Base-by-base conservation (phyloP, 1,140 invertebrate genomes). In the Drosophila parvula region DNA sequence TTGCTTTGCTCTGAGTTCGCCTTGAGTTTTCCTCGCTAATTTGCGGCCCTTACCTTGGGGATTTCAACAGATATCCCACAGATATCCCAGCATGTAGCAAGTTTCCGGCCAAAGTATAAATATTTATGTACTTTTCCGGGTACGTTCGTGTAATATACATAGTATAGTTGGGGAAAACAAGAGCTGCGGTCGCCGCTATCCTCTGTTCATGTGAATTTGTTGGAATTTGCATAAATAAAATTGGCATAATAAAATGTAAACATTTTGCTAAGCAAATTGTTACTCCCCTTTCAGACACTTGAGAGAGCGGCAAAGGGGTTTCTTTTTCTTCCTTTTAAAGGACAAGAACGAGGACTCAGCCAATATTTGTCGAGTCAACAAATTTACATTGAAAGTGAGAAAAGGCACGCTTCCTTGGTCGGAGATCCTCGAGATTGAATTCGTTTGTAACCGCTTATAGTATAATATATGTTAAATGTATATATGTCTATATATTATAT, bases 211-310 rank as follows among this genome's bases (percentile, higher is more conserved):
- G 47, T 50, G 47, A 50, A 50, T 50, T 50, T 36, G 50, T 36
- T 56, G 34, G 63, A 86, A 86, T 86, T 86, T 88, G 79, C 83
- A 86, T 86, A 88, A 82, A 88, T 86, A 86, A 86, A 86, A 86
- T 88, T 86, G 83, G 79, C 78, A 86, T 86, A 86, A 85, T 85
- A 85, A 85, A 85, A 85, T 85, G 81, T 86, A 86, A 86, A 86
- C 83, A 86, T 86, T 88, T 86, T 82, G 76, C 83, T 77, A 77
- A 83, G 83, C 83, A 88, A 88, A 86, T 86, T 85, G 81, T 81
- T 85, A 64, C 67, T 50, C 36, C 58, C 51, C 71, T n/a, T 38
- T 51, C 22, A 67, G 27, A 18, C 43, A 56, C 16, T 51, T 9
- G 32, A 53, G 50, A n/a, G 50, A 53, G 14, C 9, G 32, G 51